Conservation (phyloP, 1,140 invertebrate genomes). For the Caerostris darwini region DNA sequence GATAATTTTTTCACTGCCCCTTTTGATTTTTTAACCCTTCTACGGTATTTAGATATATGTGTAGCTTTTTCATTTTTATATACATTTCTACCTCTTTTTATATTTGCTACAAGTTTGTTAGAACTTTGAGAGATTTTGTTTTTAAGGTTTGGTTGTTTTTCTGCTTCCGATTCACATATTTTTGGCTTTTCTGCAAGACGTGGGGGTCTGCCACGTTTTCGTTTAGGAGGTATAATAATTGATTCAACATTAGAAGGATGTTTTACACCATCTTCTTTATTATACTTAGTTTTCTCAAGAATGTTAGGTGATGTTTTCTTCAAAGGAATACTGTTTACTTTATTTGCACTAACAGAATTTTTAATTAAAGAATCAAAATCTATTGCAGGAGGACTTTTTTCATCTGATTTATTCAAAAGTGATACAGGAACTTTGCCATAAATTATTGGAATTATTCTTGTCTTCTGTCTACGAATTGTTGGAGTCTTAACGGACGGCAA, state of each 20-base stretch:
- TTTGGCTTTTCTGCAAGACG: not conserved
- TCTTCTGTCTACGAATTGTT: not conserved
- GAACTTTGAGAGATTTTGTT: not conserved
- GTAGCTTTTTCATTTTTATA: not conserved
- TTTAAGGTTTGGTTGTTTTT: not conserved
- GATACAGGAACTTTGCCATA: conserved; percentile 13
- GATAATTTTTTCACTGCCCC: not conserved
- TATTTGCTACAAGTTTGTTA: not conserved
- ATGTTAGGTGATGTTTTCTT: not conserved
- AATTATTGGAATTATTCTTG: conserved; percentile 2
- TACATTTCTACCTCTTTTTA: not conserved
- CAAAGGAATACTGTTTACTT: not conserved
- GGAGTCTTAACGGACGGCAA: not conserved
- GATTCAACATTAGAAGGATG: not conserved
- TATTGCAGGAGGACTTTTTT: not conserved
- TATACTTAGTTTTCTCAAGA: not conserved
- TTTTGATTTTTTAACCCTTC: not conserved
- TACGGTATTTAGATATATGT: not conserved
- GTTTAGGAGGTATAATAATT: not conserved
- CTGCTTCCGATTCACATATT: not conserved
- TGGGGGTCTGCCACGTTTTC: conserved; percentile 1
- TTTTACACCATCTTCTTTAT: conserved; percentile 55
- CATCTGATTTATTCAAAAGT: not conserved
- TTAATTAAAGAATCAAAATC: conserved; percentile 46
- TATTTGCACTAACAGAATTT: not conserved